Conservation (phyloP, 2,113 vertebrate species). For the Mugil cephalus region DNA sequence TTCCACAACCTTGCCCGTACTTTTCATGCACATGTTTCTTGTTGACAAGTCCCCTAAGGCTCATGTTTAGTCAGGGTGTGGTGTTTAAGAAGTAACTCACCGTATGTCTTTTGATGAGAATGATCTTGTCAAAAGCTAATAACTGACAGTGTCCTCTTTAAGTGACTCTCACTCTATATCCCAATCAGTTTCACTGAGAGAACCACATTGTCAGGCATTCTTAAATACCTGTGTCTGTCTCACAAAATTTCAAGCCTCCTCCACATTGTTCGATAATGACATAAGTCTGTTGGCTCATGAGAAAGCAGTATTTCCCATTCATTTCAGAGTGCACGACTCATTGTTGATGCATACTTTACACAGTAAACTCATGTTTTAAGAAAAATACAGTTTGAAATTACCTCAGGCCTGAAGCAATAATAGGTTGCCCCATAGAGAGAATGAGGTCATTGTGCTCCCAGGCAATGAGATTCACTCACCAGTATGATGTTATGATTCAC, state of each 20-base stretch:
- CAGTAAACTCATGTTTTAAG: not conserved
- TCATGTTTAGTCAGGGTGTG: not conserved
- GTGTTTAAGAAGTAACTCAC: not conserved
- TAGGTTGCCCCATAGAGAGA: constrained; percentile 38
- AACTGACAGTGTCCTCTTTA: not conserved
- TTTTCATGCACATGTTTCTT: not conserved
- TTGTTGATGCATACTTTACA: constrained; percentile 17
- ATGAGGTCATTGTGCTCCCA: constrained; percentile 60
- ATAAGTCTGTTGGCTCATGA: constrained; percentile 6
- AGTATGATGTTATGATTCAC: constrained; percentile 52
- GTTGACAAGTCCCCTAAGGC: not conserved
- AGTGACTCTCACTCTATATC: not conserved
- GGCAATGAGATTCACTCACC: constrained; percentile 50
- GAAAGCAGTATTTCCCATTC: constrained; percentile 17
- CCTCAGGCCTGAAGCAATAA: constrained; percentile 42
- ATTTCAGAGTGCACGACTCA: constrained; percentile 3
- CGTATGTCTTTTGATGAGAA: constrained; percentile 1
- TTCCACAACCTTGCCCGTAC: not conserved
- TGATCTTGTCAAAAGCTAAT: not conserved
- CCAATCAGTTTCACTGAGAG: not conserved
- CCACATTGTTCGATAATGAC: not conserved
- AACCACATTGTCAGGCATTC: not conserved
- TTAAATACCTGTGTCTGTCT: not conserved
- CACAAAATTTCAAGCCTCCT: not conserved
- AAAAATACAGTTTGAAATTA: constrained; percentile 38